Evolutionary conservation across 2,888 invertebrate genomes (phyloP), one percentile per base, ranked within the genome.

Genomic region (Agrotis clavis): DNA sequence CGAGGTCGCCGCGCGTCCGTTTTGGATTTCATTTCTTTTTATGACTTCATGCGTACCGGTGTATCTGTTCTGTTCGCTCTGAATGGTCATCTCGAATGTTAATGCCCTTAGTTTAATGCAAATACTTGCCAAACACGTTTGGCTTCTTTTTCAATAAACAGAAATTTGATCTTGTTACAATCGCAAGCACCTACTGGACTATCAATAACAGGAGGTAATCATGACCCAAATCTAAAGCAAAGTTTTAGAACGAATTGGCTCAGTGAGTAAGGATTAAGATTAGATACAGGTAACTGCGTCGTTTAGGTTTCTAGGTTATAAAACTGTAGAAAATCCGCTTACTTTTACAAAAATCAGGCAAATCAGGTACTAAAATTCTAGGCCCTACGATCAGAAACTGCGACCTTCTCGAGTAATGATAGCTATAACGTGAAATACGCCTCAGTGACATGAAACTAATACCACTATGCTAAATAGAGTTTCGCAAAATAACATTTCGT

Each of bases 1-100:
- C 93, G 94, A 94, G 95, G 95, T 93, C 95, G 92, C 84, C 82
- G 86, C 87, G 90, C 91, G 92, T 94, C 94, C 94, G 94, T 91
- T 90, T 93, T 88, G 89, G 89, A 90, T 91, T 90, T 90, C 83
- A 89, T 91, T 90, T 91, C 88, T 90, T 92, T 93, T 93, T 92
- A 92, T 85, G 82, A 86, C 86, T 84, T 79, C 80, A 87, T 86
- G 87, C 85, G 81, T 83, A 86, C 84, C 82, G 79, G 86, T 71
- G 74, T 81, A 77, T 83, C 85, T 81, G 83, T 77, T 83, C 85
- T 83, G 84, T 76, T 79, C 77, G 74, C 69, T 84, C 45, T 80
- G 75, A 78, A 79, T 82, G 68, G 79, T 72, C 69, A 77, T 79
- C 85, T 84, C 56, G 66, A 83, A 85, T 79, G 82, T 86, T 85